Evolutionary conservation across 2,888 invertebrate species (phyloP), one percentile per base, ranked within the genome.

Genomic region (Amorpha juglandis): DNA sequence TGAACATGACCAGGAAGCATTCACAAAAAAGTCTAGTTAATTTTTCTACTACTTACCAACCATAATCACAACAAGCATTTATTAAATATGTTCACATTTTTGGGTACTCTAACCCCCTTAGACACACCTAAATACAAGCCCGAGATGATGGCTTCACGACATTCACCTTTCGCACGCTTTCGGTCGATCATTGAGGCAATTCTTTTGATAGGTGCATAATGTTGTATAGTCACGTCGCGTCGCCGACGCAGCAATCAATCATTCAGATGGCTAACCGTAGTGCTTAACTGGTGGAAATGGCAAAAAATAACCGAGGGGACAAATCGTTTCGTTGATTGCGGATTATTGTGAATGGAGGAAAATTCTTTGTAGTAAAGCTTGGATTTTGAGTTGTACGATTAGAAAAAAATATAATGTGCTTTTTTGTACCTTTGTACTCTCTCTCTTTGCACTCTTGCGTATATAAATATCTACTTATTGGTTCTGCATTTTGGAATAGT

Each of bases 131-230:
- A 58, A 58, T 58, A 50, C 63, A 19, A n/a, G 33, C 48, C 6
- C 12, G 19, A 42, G 52, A 51, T 47, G 53, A 52, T 63, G 53
- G 47, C 33, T 53, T 53, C 67, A 62, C 66, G 69, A 65, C 63
- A 66, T 42, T 68, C 67, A 67, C 71, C 69, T 71, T 70, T 71
- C 69, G 67, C 71, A 71, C 68, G 69, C 62, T 66, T 68, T 66
- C 35, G 66, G 38, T 66, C 35, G 63, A 66, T 62, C 64, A 71
- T 68, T 65, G 62, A 48, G 65, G 62, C 53, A 67, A 67, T 67
- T 67, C 67, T 68, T 68, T 69, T 67, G 64, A 67, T 67, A 62
- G 67, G 63, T 66, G 62, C 66, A 63, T 66, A 66, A 66, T 64
- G 47, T 35, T 21, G 48, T 19, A 55, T 35, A 45, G 63, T 62